Base-by-base conservation (phyloP, 2,113 vertebrate species). In the Cyanoderma ruficeps region DNA sequence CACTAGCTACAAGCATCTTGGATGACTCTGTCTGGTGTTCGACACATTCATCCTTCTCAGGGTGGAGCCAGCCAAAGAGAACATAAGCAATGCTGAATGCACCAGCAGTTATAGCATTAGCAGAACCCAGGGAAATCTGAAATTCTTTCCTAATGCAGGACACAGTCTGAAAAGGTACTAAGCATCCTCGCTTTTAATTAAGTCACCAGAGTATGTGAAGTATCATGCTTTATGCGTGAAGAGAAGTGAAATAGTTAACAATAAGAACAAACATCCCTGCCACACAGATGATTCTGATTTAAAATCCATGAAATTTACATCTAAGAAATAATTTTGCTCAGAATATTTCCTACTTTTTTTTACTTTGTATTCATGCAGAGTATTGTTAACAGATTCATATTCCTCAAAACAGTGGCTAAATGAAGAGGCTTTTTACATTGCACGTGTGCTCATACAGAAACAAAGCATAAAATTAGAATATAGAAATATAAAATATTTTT, bases 61-160 rank as follows among this genome's bases (percentile, higher is more conserved):
- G 79, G 42, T 52, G 35, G 50, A 81, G 83, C 89, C 69, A 94
- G 94, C 64, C 93, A 91, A 96, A 97, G 31, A 95, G 92, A 91
- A 85, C 76, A 52, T 46, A 84, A 50, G 91, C 94, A 94, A 70
- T 21, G 75, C 37, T 85, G 87, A 79, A 96, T 91, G 79, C 86
- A 93, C 60, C 95, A 95, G 90, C 96, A 97, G 89, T 92, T 95
- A 97, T 18, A 96, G 74, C 89, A 97, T 94, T 71, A 87, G 93
- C 96, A 97, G 80, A 93, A 94, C 71, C 41, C 7, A 31, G 44
- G 49, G 79, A 97, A 97, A 96, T 96, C 83, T 97, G 93, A 96
- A 97, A 97, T 96, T 90, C 96, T 95, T 97, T 96, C 83, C 80
- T 81, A 77, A 90, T 28, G 42, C 31, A 80, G 65, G 33, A 65